Percentiles rank a stretch among this genome's conserved stretches.
These are phyloP conservation scores for Euspilapteryx auroguttella DNA, from an alignment of 2,888 invertebrate species.

Conservation along the genomic window DNA sequence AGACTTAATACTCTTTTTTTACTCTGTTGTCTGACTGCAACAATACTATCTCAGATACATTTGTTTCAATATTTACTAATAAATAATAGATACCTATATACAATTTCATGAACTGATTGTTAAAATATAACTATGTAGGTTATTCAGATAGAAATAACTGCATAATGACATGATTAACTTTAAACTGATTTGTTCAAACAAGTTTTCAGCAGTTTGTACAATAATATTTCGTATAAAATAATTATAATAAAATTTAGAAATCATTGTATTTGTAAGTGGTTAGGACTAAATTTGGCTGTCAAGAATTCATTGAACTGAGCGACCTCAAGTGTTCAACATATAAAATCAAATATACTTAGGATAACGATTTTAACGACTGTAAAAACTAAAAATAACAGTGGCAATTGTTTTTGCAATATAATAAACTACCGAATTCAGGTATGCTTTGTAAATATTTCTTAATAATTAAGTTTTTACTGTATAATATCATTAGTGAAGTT, in stretches of 20 bases:
- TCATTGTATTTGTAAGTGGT: background rate
- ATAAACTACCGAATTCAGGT: conserved; percentile 15
- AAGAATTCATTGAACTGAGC: conserved; percentile 11
- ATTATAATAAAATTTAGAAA: conserved; percentile 2
- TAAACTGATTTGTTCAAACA: conserved; percentile 11
- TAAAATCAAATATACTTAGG: too few species aligned
- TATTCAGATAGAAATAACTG: too few species aligned
- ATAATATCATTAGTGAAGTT: conserved; percentile 30
- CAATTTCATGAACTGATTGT: too few species aligned
- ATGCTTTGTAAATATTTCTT: conserved; percentile 50
- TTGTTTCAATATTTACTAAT: too few species aligned
- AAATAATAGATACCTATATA: too few species aligned
- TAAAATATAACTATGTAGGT: too few species aligned
- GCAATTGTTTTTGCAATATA: conserved; percentile 25
- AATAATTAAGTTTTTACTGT: conserved; percentile 49
- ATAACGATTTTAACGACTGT: too few species aligned
- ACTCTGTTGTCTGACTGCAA: too few species aligned
- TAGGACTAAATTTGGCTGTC: conserved; percentile 6
- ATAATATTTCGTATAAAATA: conserved; percentile 10
- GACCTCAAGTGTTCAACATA: conserved; percentile 49
- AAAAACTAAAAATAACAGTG: conserved; percentile 18
- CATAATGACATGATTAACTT: too few species aligned
- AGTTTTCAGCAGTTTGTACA: conserved; percentile 10
- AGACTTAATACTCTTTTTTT: too few species aligned
- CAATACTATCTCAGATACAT: too few species aligned